Evolutionary conservation across 2,888 invertebrate species (phyloP).

Genomic region (Eupsilia transversa): DNA sequence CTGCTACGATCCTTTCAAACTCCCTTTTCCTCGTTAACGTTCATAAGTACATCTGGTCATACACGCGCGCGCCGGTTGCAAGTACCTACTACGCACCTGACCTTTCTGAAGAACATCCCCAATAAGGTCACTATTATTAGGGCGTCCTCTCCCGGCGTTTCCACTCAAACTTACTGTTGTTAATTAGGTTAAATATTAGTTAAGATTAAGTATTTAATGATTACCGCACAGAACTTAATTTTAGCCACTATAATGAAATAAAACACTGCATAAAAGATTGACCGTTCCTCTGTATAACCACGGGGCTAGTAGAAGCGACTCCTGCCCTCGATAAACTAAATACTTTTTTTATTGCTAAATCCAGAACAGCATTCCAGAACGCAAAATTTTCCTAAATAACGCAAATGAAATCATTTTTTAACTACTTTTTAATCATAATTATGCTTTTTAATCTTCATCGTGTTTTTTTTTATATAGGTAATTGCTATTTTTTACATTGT

Average conservation of each 20-base stretch:
- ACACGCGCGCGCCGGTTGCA: too few relatives aligned
- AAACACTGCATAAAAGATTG: background rate
- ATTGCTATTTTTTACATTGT: background rate
- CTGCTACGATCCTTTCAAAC: too few relatives aligned
- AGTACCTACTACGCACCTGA: too few relatives aligned
- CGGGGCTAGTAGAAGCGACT: background rate
- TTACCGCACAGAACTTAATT: background rate
- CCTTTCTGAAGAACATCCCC: too few relatives aligned
- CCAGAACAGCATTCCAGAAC: conserved; percentile 7
- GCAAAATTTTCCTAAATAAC: background rate
- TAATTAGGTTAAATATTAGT: too few relatives aligned
- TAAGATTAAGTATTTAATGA: background rate
- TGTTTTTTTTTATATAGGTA: background rate
- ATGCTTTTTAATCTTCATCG: background rate
- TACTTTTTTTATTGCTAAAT: conserved; percentile 12
- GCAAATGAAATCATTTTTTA: conserved; percentile 14
- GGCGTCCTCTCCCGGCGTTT: too few relatives aligned
- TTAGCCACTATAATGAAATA: background rate
- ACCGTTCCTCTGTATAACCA: background rate
- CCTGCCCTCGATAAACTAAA: background rate
- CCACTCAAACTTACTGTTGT: too few relatives aligned
- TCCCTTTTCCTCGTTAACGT: too few relatives aligned
- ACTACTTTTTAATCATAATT: conserved; percentile 8
- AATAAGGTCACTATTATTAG: too few relatives aligned
- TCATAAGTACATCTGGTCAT: too few relatives aligned